Evolutionary conservation across 2,797 vertebrate genomes (phyloP), one percentile per base, ranked within the genome.

Genomic region (Nyctibius grandis): DNA sequence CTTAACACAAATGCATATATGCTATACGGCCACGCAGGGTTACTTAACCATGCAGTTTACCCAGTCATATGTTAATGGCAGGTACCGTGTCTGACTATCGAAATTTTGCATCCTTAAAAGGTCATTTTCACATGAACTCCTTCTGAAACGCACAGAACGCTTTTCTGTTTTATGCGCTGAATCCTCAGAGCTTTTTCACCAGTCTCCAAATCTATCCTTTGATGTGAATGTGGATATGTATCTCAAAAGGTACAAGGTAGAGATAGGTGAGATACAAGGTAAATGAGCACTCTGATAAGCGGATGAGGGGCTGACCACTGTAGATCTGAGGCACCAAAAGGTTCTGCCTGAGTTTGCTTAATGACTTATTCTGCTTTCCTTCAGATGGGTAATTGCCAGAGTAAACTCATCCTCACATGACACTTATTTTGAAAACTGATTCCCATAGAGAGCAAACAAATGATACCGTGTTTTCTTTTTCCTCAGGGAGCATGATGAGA

Each of bases 361-460:
- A 89, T 77, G 89, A 81, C 44, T 95, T 78, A 36, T 3, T 85
- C 51, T 85, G 45, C 68, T 94, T 86, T 89, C 82, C 85, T 87
- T 90, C 54, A 69, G 53, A 31, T 57, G 86, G 65, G 4, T 64
- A 70, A 59, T 33, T 82, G 85, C 91, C 92, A 95, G 86, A 85
- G 51, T 88, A 86, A 94, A 88, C 42, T 76, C 69, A 65, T 94
- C 81, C 60, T 93, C 72, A 60, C 82, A 72, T 93, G 83, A 69
- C 33, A 54, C 38, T 78, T 79, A 56, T 33, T 94, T 89, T 93
- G 78, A 85, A 94, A 93, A 82, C 64, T 38, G 74, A 75, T 89
- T 95, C 86, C 77, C 72, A 42, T 9, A 57, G 88, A 95, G 81
- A 92, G 88, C 68, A 94, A 93, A 84, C 60, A 95, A 81, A 95